phyloP scores from a whole-genome alignment of 1,140 invertebrate species.

The Schlechtendalia chinensis region DNA sequence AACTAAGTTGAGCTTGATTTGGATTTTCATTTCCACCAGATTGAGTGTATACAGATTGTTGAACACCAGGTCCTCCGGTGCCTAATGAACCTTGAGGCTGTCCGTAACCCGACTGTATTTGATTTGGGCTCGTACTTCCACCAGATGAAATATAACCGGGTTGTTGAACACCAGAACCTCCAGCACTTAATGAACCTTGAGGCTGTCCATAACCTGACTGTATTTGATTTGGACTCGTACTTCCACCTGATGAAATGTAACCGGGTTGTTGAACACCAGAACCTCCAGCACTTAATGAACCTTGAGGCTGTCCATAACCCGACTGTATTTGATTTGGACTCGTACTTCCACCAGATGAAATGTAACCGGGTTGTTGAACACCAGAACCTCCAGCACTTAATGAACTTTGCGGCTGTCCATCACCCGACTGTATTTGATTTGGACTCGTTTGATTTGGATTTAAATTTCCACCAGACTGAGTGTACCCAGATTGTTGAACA shows the following conservation, averaged over 20 bases:
- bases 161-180: background rate
- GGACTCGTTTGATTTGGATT: conserved; percentile 17
- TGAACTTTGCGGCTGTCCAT: background rate
- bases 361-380: background rate
- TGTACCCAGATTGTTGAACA: background rate
- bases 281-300: background rate
- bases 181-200: background rate
- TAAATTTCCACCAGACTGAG: background rate
- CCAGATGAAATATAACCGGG: background rate
- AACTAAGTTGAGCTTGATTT: background rate
- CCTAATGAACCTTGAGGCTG: background rate
- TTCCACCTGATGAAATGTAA: background rate
- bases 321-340: background rate
- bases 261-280: background rate
- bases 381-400: background rate
- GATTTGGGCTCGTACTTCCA: background rate
- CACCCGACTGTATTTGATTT: background rate
- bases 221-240: background rate
- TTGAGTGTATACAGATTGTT: background rate
- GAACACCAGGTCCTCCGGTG: background rate
- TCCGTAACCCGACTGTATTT: background rate
- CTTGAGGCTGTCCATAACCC: background rate
- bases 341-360: background rate
- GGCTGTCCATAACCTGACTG: background rate
- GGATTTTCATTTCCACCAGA: background rate